Evolutionary conservation across 2,797 vertebrate species (phyloP).

Genomic region (Cheirogaleus major): DNA sequence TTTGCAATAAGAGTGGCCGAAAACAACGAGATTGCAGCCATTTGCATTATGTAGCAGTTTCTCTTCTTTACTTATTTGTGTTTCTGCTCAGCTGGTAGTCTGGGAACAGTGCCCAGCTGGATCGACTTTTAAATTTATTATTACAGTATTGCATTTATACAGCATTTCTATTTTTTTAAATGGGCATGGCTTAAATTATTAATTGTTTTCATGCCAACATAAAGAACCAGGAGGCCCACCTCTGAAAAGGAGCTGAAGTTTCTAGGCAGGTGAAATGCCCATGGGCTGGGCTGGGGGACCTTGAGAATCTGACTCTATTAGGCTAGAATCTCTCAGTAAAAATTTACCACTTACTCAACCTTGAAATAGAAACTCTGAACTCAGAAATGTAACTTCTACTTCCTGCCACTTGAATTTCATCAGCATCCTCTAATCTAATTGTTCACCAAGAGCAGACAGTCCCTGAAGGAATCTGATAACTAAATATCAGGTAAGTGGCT

Average conservation of each 20-base stretch:
- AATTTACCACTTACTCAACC: constrained; percentile 70
- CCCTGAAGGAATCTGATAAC: constrained; percentile 70
- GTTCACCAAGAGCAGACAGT: constrained; percentile 64
- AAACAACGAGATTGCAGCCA: constrained; percentile 41
- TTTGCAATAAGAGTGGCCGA: constrained; percentile 34
- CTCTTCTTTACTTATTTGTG: constrained; percentile 65
- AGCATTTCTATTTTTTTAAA: constrained; percentile 68
- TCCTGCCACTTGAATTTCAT: constrained; percentile 71
- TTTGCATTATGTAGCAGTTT: constrained; percentile 55
- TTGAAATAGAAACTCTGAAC: constrained; percentile 77
- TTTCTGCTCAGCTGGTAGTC: constrained; percentile 69
- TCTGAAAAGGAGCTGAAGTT: constrained; percentile 29
- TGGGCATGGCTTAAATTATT: constrained; percentile 73
- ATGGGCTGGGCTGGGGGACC: background rate
- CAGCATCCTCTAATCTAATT: constrained; percentile 72
- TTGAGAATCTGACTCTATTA: constrained; percentile 42
- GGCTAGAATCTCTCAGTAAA: constrained; percentile 53
- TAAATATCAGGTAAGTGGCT: constrained; percentile 69
- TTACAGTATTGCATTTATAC: constrained; percentile 70
- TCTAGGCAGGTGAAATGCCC: constrained; percentile 22
- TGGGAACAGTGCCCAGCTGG: constrained; percentile 72
- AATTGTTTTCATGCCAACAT: constrained; percentile 72
- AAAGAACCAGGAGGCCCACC: constrained; percentile 8
- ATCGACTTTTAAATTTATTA: constrained; percentile 78
- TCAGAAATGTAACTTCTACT: constrained; percentile 70